These are phyloP conservation scores for Drosophila maculinotata DNA, from an alignment of 2,888 invertebrate species.

Conservation along the genomic window DNA sequence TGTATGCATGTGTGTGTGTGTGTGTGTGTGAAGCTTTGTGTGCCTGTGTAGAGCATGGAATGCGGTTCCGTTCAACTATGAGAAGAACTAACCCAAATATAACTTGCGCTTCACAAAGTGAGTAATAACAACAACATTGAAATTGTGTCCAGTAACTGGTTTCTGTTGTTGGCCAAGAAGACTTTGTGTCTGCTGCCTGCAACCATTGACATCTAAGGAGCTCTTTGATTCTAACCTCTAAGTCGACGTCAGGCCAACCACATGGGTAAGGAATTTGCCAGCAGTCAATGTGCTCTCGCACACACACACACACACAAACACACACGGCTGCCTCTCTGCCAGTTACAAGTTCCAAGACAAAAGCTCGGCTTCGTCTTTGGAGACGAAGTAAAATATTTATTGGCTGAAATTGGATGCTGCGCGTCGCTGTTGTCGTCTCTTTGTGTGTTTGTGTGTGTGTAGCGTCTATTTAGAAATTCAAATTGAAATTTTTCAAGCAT, in stretches of 20 bases:
- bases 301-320: conserved; percentile 21
- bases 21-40: conserved; percentile 33
- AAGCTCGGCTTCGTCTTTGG: conserved; percentile 63
- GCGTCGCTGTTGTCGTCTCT: conserved; percentile 45
- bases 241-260: conserved; percentile 52
- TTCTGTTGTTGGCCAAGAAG: conserved; percentile 63
- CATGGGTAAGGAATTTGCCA: conserved; percentile 71
- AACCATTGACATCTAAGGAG: conserved; percentile 70
- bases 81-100: conserved; percentile 69
- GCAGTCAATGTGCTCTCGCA: conserved; percentile 57
- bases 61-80: conserved; percentile 65
- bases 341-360: conserved; percentile 63
- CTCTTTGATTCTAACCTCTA: conserved; percentile 57
- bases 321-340: conserved; percentile 25
- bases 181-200: conserved; percentile 58
- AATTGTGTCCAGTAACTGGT: conserved; percentile 67
- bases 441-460: conserved; percentile 35
- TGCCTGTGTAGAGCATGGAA: conserved; percentile 58
- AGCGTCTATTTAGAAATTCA: conserved; percentile 76
- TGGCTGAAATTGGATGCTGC: conserved; percentile 78
- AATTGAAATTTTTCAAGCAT: conserved; percentile 70
- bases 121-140: conserved; percentile 40
- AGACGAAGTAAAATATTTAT: conserved; percentile 69
- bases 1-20: conserved; percentile 25
- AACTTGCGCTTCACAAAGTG: conserved; percentile 61